Conservation (phyloP, 2,888 invertebrate genomes). For the Siphlonurus alternatus region DNA sequence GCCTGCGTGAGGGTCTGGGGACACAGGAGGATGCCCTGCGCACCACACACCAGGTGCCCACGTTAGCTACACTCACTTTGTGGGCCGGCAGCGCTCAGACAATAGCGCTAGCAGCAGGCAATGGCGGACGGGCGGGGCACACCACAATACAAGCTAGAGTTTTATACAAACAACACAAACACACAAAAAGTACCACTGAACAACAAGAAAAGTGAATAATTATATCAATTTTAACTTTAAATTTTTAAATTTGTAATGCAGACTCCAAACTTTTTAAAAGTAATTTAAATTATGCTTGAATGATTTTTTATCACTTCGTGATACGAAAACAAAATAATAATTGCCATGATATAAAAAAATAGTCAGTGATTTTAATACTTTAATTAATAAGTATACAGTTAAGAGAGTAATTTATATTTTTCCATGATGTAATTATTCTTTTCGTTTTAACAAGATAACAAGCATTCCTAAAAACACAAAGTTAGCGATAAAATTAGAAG, state of each 20-base stretch:
- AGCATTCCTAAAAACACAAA: neutral
- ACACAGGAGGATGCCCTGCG: conserved; percentile 74
- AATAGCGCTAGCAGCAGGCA: neutral
- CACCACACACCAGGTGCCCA: conserved; percentile 20
- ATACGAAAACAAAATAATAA: no score
- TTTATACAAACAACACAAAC: neutral
- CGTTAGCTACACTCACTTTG: neutral
- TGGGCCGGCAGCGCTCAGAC: no score
- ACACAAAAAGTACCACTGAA: neutral
- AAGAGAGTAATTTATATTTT: no score
- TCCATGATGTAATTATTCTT: no score
- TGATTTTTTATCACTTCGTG: no score
- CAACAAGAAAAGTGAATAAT: neutral
- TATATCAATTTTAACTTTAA: neutral
- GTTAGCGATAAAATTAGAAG: neutral
- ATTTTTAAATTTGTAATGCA: no score
- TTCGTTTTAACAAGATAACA: no score
- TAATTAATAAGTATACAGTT: no score
- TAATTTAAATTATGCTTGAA: no score
- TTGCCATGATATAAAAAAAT: no score
- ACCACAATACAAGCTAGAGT: neutral
- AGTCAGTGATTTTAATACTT: no score
- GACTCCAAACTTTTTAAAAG: no score
- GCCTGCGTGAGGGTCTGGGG: conserved; percentile 80
- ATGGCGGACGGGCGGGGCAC: neutral